Base-by-base conservation (phyloP, 2,797 vertebrate species). In the Poecilia gillii region DNA sequence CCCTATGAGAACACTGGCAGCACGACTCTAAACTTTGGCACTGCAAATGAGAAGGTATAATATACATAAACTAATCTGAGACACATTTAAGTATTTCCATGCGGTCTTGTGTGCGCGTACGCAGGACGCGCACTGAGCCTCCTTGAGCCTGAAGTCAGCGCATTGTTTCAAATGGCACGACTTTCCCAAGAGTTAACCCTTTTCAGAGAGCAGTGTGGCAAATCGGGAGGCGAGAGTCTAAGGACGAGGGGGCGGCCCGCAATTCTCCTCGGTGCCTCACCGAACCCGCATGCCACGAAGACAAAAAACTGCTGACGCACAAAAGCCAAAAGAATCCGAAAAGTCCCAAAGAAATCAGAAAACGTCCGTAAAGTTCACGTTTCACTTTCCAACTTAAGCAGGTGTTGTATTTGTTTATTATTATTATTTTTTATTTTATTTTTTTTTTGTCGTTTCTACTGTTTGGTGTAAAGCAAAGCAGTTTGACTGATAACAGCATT, bases 261-360 rank as follows among this genome's bases (percentile, higher is more conserved):
- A 86, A 97, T 97, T 97, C 92, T 96, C 95, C 96, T 96, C 95
- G 95, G 95, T 95, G 91, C 91, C 92, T 89, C 93, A 80, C 55
- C 74, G 78, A 75, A 77, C 85, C 89, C 87, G 77, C 85, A 88
- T 87, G 88, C 81, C 88, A 78, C 59, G 79, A 82, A 92, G 89
- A 95, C 92, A 94, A 95, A 92, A 53, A 92, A 79, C 43, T 59
- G 74, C 39, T 20, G 79, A 85, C 68, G 79, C 84, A 92, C 91
- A 92, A 94, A 80, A 70, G 87, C 59, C 51, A 20, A 80, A 84
- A 84, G 83, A 89, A 84, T 81, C 74, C 49, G 73, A 20, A 88
- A 85, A 84, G 71, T 79, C 36, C 82, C 74, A 68, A 90, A 64
- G 74, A 47, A 49, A n/a, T 49, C 57, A 4, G 20, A 33, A 55